phyloP scores from a whole-genome alignment of 2,888 invertebrate species.

The Xestia ashworthii region DNA sequence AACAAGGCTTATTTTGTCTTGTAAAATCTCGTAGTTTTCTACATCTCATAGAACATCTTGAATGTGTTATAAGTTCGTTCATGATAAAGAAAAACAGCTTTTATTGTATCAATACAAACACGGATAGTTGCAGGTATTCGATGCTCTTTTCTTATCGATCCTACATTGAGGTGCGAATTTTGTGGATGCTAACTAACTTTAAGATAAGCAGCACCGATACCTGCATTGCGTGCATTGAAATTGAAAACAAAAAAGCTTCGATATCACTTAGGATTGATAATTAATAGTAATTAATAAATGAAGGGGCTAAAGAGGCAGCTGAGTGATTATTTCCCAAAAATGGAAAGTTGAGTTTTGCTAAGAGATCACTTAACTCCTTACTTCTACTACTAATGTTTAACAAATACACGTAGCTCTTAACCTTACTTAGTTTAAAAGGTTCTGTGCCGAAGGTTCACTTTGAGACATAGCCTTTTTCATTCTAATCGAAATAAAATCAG shows the following conservation, averaged over 20 bases:
- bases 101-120: conserved; percentile 13
- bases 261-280: background rate
- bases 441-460: background rate
- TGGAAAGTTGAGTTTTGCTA: background rate
- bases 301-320: background rate
- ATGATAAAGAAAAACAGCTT: conserved; percentile 1
- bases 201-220: background rate
- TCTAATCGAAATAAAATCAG: background rate
- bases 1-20: background rate
- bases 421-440: background rate
- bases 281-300: background rate
- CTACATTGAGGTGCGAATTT: conserved; percentile 6
- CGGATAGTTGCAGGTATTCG: background rate
- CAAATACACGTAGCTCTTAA: background rate
- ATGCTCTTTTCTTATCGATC: conserved; percentile 25
- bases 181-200: background rate
- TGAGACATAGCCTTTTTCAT: background rate
- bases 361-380: background rate
- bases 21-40: background rate
- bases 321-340: background rate
- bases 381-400: background rate
- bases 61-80: background rate
- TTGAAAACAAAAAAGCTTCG: conserved; percentile 6
- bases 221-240: conserved; percentile 25
- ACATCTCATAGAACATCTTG: background rate